Base-by-base conservation (phyloP, 1,140 invertebrate genomes). In the Polypedilum pembai region DNA sequence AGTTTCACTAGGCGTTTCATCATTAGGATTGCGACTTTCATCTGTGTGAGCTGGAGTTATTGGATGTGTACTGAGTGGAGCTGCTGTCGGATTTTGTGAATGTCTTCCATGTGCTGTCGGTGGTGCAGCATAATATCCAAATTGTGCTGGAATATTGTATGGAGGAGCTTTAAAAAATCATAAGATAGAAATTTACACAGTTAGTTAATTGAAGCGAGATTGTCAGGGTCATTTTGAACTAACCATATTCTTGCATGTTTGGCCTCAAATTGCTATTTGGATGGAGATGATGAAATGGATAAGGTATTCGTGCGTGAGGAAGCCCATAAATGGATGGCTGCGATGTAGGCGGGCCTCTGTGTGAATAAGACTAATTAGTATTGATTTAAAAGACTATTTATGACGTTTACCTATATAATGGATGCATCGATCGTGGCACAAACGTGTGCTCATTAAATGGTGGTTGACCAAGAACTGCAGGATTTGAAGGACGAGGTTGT, bases 1-100 rank as follows among this genome's bases (percentile, higher is more conserved):
- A 33, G 78, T 17, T 1, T 76, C 77, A 24, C 77, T 80, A 24
- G 78, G 80, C 5, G 24, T 5, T 3, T 73, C 73, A 73, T 73
- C 73, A 73, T 24, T 24, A 8, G 73, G 17, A 18, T n/a, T 24
- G 3, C 8, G 12, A 74, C 45, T 63, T 18, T 56, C n/a, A 63
- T 45, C 8, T 20, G 40, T 4, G 12, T 56, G 8, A 18, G 8
- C 20, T 24, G 3, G 45, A 24, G n/a, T 45, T 7, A 15, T 21
- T 73, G 7, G 40, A 56, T 74, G 15, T 18, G 66, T 10, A 17
- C 12, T 40, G 8, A 40, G 10, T 40, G 72, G 72, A 17, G 12
- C 21, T 73, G 72, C 15, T 15, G 15, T 8, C 1, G 72, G 7
- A 40, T 4, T 20, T 66, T 41, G 33, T 56, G 40, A 73, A 21